These are phyloP conservation scores for Hetaerina titia DNA, from an alignment of 2,888 invertebrate species.

Conservation along the genomic window DNA sequence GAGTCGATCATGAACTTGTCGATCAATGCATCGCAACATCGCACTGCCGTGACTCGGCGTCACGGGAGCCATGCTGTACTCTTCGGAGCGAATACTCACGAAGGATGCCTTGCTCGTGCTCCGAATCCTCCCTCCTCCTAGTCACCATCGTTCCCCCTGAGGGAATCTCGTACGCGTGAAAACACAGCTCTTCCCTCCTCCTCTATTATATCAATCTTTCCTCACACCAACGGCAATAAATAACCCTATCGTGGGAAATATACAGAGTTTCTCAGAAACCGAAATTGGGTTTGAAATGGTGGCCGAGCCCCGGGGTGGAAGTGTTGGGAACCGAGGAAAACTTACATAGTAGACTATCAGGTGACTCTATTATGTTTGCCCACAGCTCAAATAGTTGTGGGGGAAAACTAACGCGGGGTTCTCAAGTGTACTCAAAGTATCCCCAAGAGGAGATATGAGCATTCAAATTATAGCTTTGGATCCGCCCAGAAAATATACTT, in stretches of 20 bases:
- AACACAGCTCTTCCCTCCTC: not conserved
- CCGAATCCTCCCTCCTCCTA: not conserved
- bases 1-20: no score
- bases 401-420: not conserved
- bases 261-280: not conserved
- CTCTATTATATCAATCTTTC: not conserved
- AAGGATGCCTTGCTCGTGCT: not conserved
- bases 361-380: not conserved
- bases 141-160: not conserved
- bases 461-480: no score
- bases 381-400: not conserved
- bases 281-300: not conserved
- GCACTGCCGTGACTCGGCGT: not conserved
- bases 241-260: not conserved
- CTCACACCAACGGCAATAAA: not conserved
- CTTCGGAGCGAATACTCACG: not conserved
- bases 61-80: not conserved
- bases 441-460: no score
- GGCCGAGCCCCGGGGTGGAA: not conserved
- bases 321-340: not conserved
- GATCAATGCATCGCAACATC: no score
- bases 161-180: not conserved
- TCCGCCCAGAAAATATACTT: no score
- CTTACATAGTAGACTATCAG: not conserved
- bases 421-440: not conserved